Conservation (phyloP, 2,888 invertebrate species). For the Encarsia formosa region DNA sequence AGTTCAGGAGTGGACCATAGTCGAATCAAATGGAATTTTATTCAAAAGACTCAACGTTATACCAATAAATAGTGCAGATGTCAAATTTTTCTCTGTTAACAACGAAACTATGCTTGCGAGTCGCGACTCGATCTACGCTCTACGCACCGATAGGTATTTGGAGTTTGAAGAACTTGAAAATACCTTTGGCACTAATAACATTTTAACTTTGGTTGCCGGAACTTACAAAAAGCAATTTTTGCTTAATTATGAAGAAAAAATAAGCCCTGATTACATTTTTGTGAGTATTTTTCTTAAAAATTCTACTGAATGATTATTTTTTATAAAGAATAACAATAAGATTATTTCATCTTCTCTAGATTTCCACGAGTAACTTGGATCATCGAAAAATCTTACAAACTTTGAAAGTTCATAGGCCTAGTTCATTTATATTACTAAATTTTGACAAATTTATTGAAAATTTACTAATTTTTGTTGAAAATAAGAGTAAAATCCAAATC, state of each 20-base stretch:
- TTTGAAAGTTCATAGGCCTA: constrained; percentile 53
- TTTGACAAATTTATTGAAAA: constrained; percentile 38
- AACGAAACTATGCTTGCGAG: constrained; percentile 26
- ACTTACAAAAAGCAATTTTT: constrained; percentile 32
- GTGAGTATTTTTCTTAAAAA: constrained; percentile 32
- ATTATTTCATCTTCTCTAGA: constrained; percentile 27
- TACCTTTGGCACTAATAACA: constrained; percentile 20
- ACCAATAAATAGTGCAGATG: constrained; percentile 12
- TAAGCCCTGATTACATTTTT: constrained; percentile 36
- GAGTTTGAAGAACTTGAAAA: constrained; percentile 15
- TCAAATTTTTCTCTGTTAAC: constrained; percentile 27
- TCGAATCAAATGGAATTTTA: constrained; percentile 17
- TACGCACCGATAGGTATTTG: constrained; percentile 11
- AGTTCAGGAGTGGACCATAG: constrained; percentile 29
- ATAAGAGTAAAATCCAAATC: constrained; percentile 46
- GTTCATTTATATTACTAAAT: constrained; percentile 46
- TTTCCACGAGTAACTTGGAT: constrained; percentile 43
- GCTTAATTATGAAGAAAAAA: constrained; percentile 32
- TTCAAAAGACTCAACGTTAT: constrained; percentile 4
- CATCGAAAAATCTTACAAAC: constrained; percentile 55
- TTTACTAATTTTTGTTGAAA: constrained; percentile 39
- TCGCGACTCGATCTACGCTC: constrained; percentile 23
- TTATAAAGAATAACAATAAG: background rate
- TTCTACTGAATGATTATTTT: constrained; percentile 3
- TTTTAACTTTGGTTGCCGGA: constrained; percentile 35